Evolutionary conservation across 2,888 invertebrate genomes (phyloP).

Genomic region (Drymonia ruficornis): DNA sequence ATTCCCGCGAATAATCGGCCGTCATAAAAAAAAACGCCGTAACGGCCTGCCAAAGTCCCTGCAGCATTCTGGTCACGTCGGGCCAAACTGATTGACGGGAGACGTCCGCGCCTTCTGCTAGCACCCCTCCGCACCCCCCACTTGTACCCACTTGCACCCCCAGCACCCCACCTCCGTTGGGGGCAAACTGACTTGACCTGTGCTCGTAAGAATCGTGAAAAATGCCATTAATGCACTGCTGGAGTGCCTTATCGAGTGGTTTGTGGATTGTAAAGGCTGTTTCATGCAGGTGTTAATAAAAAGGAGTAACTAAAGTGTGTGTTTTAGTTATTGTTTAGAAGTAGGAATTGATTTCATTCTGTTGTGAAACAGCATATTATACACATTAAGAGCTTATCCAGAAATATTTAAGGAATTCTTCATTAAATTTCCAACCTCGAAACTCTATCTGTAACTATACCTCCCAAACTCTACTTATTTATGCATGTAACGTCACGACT

Average conservation of each 20-base stretch:
- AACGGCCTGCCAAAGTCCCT: slow-evolving; percentile 56
- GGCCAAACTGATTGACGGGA: slow-evolving; percentile 81
- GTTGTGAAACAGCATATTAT: too few relatives aligned
- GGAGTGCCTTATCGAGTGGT: slow-evolving; percentile 46
- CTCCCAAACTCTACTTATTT: too few relatives aligned
- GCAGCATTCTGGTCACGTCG: slow-evolving; percentile 78
- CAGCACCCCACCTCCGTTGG: not conserved
- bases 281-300: slow-evolving; percentile 8
- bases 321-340: too few relatives aligned
- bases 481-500: too few relatives aligned
- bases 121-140: slow-evolving; percentile 32
- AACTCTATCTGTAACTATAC: too few relatives aligned
- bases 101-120: slow-evolving; percentile 73
- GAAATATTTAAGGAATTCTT: too few relatives aligned
- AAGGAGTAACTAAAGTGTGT: too few relatives aligned
- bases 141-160: slow-evolving; percentile 2
- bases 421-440: too few relatives aligned
- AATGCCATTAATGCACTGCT: slow-evolving; percentile 82
- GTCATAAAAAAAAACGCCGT: slow-evolving; percentile 57
- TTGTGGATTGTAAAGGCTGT: slow-evolving; percentile 20
- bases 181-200: slow-evolving; percentile 64
- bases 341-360: too few relatives aligned
- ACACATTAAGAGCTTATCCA: too few relatives aligned
- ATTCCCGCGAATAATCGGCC: slow-evolving; percentile 57
- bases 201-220: slow-evolving; percentile 78